These are phyloP conservation scores for Lasioglossum zephyrum DNA, from an alignment of 2,888 invertebrate species.

Conservation along the genomic window DNA sequence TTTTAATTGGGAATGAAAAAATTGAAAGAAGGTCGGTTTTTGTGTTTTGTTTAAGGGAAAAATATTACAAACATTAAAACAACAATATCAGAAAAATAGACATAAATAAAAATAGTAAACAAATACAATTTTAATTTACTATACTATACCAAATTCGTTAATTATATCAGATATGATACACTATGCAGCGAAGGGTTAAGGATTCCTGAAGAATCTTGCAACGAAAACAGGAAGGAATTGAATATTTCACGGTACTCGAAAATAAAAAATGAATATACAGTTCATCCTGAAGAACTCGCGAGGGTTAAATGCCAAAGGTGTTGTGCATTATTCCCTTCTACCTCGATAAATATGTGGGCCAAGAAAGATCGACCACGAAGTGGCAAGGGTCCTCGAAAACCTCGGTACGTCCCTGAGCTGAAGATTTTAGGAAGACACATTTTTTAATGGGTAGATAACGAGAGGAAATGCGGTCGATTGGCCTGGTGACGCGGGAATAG, in stretches of 20 bases:
- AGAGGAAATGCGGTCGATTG: constrained; percentile 2
- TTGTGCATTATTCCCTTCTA: background rate
- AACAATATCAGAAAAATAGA: no score
- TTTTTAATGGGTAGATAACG: background rate
- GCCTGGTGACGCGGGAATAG: background rate
- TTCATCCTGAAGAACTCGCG: background rate
- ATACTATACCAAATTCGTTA: no score
- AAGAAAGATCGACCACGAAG: background rate
- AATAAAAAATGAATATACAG: background rate
- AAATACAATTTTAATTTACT: no score
- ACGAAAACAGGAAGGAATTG: no score
- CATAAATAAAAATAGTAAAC: no score
- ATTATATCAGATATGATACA: no score
- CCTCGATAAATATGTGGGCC: background rate
- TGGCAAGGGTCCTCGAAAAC: background rate
- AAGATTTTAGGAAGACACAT: background rate
- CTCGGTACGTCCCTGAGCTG: background rate
- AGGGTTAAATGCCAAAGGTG: background rate
- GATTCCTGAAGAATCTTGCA: background rate
- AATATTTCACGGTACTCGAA: background rate
- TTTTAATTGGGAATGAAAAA: no score
- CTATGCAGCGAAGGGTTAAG: no score
- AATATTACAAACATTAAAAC: no score
- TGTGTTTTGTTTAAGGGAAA: no score
- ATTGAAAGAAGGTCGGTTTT: no score